Conservation (phyloP, 2,113 vertebrate genomes). For the Okapia johnstoni region DNA sequence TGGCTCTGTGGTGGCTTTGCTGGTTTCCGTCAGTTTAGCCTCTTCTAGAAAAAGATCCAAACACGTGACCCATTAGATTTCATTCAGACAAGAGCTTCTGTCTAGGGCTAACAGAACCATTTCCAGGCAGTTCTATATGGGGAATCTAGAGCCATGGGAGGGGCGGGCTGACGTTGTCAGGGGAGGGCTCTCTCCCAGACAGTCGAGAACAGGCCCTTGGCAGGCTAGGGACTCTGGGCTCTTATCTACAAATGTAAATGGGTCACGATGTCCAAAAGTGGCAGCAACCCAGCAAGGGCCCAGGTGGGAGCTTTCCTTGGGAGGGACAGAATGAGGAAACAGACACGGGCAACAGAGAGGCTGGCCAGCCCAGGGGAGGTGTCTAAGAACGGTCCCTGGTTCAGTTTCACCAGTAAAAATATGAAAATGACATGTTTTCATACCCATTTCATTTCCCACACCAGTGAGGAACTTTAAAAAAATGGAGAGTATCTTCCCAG, state of each 20-base stretch:
- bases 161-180: not conserved
- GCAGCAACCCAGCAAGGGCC: not conserved
- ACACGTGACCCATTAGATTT: not conserved
- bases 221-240: not conserved
- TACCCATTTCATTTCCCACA: not conserved
- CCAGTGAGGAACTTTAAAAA: not conserved
- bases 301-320: not conserved
- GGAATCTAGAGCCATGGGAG: not conserved
- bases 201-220: not conserved
- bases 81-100: not conserved
- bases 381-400: not conserved
- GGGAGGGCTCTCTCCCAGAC: not conserved
- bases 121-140: not conserved
- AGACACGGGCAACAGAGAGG: not conserved
- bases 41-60: slow-evolving; percentile 59
- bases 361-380: not conserved
- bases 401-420: not conserved
- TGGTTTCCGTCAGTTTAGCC: slow-evolving; percentile 73
- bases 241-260: not conserved
- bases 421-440: not conserved
- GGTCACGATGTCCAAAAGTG: not conserved
- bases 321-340: not conserved
- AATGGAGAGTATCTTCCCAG: not conserved
- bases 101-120: not conserved
- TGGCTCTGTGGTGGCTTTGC: slow-evolving; percentile 40